Conservation (phyloP, 2,797 vertebrate genomes). For the Astyanax mexicanus region DNA sequence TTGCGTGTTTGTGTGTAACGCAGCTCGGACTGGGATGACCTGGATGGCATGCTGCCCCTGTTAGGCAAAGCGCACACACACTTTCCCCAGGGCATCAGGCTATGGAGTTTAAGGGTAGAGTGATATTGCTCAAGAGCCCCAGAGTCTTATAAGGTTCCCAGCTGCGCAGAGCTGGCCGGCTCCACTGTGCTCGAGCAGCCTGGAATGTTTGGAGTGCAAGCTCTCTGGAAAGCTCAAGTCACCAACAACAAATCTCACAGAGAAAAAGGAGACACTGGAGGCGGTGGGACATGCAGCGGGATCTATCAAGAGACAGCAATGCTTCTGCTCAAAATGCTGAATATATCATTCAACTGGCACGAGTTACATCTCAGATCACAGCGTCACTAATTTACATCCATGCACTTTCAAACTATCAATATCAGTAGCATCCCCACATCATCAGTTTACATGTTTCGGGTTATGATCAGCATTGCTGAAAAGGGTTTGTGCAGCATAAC, state of each 20-base stretch:
- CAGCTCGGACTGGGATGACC: constrained; percentile 14
- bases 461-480: neutral
- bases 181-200: constrained; percentile 66
- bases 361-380: neutral
- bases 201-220: constrained; percentile 79
- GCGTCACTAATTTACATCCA: no score
- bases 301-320: neutral
- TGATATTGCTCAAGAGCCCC: constrained; percentile 69
- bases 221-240: constrained; percentile 75
- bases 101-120: constrained; percentile 29
- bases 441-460: neutral
- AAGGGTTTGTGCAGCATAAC: no score
- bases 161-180: constrained; percentile 72
- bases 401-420: no score
- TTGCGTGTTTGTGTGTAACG: constrained; percentile 20
- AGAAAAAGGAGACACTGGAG: constrained; percentile 23
- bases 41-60: constrained; percentile 27
- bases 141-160: constrained; percentile 77
- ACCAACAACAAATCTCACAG: constrained; percentile 59
- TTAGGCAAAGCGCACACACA: constrained; percentile 26
- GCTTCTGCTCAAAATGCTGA: constrained; percentile 19
- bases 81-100: constrained; percentile 15
- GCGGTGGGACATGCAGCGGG: constrained; percentile 5
- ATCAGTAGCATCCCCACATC: neutral
- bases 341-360: neutral